Conservation (phyloP, 2,797 vertebrate genomes). For the Falco biarmicus region DNA sequence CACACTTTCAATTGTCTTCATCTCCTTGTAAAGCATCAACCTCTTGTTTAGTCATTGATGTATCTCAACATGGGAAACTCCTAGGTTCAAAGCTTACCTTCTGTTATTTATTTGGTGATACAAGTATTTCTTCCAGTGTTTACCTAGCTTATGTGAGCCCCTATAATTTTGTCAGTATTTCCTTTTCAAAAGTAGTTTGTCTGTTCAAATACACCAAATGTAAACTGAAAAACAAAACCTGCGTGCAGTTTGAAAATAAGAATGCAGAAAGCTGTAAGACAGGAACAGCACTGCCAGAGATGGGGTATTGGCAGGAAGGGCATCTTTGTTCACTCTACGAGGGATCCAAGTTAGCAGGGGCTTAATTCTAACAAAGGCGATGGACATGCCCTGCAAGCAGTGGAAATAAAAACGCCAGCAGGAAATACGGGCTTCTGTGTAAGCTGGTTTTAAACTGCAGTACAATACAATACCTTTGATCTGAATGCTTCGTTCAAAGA, state of each 20-base stretch:
- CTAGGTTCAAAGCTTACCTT: background rate
- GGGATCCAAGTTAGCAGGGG: background rate
- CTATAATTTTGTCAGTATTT: background rate
- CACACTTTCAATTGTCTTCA: background rate
- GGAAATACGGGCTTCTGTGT: background rate
- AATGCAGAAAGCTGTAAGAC: background rate
- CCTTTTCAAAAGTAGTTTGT: background rate
- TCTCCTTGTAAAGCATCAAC: background rate
- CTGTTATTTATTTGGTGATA: slow-evolving; percentile 3
- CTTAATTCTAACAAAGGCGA: background rate
- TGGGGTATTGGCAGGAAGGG: background rate
- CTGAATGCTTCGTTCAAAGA: background rate
- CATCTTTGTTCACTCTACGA: background rate
- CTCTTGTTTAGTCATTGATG: background rate
- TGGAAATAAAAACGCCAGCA: background rate
- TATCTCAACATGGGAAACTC: background rate
- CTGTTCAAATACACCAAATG: background rate
- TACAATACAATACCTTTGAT: background rate
- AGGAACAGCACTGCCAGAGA: background rate
- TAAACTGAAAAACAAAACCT: background rate
- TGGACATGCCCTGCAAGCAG: background rate
- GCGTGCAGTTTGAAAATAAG: background rate
- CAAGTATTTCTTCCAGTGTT: background rate
- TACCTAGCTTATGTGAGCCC: background rate
- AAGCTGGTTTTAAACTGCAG: background rate